Conservation (phyloP, 2,797 vertebrate genomes). For the Morelia viridis region DNA sequence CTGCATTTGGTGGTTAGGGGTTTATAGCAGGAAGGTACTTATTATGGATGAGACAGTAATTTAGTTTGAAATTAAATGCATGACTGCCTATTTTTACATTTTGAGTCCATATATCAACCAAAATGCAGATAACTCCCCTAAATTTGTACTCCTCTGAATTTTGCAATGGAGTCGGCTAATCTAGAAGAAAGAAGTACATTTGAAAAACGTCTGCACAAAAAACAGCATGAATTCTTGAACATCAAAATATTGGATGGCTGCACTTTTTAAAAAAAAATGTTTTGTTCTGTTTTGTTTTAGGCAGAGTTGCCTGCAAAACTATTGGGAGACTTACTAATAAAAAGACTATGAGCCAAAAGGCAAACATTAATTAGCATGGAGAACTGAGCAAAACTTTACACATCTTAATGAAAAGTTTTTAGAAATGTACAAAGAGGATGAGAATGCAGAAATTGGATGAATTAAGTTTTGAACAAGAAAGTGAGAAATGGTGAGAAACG, state of each 20-base stretch:
- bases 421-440: background rate
- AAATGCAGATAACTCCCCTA: background rate
- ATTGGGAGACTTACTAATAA: background rate
- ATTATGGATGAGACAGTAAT: background rate
- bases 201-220: background rate
- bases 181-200: background rate
- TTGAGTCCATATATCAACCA: background rate
- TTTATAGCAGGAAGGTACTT: background rate
- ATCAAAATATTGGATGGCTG: background rate
- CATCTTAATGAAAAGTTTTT: background rate
- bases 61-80: background rate
- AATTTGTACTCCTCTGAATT: background rate
- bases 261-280: background rate
- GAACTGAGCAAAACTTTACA: background rate
- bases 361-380: background rate
- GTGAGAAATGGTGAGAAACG: background rate
- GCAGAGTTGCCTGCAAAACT: background rate
- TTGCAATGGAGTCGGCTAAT: background rate
- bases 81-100: background rate
- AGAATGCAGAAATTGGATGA: background rate
- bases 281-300: background rate
- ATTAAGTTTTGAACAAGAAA: background rate
- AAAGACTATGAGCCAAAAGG: background rate
- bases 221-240: background rate
- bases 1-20: background rate